phyloP scores from a whole-genome alignment of 2,888 invertebrate species.

The Aleiodes leptofemur region DNA sequence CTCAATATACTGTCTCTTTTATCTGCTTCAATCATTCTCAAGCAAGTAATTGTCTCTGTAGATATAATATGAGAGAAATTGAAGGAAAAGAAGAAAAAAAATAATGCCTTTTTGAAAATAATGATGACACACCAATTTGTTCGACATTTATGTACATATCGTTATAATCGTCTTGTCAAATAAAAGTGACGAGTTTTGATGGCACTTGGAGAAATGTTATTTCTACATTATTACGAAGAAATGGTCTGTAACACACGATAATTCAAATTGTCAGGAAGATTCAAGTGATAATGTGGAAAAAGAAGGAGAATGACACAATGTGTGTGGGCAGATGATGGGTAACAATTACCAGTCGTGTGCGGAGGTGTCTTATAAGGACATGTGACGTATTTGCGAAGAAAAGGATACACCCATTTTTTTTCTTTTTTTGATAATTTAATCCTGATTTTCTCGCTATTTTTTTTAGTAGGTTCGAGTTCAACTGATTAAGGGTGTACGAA shows the following conservation, averaged over 20 bases:
- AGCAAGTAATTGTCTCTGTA: background rate
- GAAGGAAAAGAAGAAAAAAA: background rate
- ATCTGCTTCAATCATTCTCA: background rate
- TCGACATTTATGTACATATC: conserved; percentile 32
- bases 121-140: conserved; percentile 30
- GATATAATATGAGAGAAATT: background rate
- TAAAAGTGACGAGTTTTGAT: no score
- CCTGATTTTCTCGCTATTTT: no score
- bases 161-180: conserved; percentile 7
- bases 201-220: no score
- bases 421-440: no score
- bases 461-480: no score
- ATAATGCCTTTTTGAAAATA: conserved; percentile 24
- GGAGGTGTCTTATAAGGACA: conserved; percentile 22
- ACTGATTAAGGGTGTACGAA: no score
- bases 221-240: no score
- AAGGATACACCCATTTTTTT: background rate
- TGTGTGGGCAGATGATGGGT: conserved; percentile 22
- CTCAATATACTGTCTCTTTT: background rate
- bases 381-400: conserved; percentile 2
- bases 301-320: background rate
- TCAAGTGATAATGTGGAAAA: background rate
- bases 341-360: conserved; percentile 21
- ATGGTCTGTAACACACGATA: no score
- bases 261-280: no score